Conservation (phyloP, 2,797 vertebrate genomes). For the Ceyx erithaca region DNA sequence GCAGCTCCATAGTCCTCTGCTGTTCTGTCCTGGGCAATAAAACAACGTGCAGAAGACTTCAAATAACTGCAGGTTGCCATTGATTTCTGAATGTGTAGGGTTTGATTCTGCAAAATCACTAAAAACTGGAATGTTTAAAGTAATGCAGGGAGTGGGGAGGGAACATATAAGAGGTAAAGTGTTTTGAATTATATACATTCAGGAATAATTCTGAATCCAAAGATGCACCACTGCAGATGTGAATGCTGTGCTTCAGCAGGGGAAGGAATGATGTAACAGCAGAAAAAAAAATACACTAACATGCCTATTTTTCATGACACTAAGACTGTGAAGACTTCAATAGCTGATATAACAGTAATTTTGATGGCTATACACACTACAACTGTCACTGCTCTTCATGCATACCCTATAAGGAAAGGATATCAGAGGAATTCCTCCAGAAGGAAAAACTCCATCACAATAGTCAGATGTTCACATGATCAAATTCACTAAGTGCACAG, state of each 20-base stretch:
- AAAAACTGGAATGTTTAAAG: background rate
- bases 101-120: background rate
- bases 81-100: background rate
- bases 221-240: background rate
- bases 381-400: background rate
- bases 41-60: slow-evolving; percentile 11
- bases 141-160: background rate
- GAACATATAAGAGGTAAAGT: background rate
- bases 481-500: background rate
- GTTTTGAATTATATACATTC: background rate
- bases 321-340: background rate
- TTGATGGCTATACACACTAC: background rate
- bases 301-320: background rate
- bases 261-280: background rate
- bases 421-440: background rate
- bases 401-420: background rate
- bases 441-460: background rate
- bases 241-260: background rate
- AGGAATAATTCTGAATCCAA: background rate
- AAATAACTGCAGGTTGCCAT: background rate
- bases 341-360: background rate
- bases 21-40: background rate
- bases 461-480: background rate
- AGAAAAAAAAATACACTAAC: background rate
- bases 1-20: background rate